A percentile compares a stretch with the other conserved stretches of the same genome.
Evolutionary conservation across 2,113 vertebrate species (phyloP).

Genomic region (Tyrannus savana): DNA sequence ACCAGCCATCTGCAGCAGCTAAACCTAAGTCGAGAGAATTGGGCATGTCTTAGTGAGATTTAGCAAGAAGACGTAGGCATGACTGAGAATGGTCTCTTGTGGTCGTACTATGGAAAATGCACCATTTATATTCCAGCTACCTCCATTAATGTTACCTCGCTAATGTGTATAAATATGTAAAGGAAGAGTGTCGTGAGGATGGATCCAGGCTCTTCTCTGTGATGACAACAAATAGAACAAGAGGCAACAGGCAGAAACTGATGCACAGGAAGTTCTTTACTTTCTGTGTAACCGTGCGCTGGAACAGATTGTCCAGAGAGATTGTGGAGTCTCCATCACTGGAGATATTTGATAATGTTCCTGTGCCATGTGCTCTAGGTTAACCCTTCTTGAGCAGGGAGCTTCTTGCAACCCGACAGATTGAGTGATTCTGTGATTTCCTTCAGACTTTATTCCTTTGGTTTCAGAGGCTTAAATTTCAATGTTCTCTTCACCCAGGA

Average conservation of each 20-base stretch:
- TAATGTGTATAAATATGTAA: background rate
- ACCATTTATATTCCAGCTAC: background rate
- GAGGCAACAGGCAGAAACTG: background rate
- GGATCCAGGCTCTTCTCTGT: background rate
- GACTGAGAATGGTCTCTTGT: background rate
- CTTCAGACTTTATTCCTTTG: background rate
- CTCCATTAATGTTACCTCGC: background rate
- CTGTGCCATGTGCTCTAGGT: background rate
- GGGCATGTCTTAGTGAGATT: background rate
- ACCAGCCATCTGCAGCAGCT: background rate
- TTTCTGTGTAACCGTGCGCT: background rate
- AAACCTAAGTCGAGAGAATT: background rate
- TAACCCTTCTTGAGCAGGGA: background rate
- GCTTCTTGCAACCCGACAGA: accelerated
- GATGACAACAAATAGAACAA: background rate
- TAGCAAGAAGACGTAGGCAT: background rate
- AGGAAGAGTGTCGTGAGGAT: background rate
- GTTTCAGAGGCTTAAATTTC: background rate
- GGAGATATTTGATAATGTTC: background rate
- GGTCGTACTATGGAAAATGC: background rate
- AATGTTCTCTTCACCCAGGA: background rate
- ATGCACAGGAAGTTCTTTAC: background rate
- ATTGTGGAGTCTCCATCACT: background rate
- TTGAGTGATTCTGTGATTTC: background rate
- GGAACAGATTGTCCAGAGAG: background rate